phyloP scores from a whole-genome alignment of 2,888 invertebrate genomes.

The Andrena marginata region DNA sequence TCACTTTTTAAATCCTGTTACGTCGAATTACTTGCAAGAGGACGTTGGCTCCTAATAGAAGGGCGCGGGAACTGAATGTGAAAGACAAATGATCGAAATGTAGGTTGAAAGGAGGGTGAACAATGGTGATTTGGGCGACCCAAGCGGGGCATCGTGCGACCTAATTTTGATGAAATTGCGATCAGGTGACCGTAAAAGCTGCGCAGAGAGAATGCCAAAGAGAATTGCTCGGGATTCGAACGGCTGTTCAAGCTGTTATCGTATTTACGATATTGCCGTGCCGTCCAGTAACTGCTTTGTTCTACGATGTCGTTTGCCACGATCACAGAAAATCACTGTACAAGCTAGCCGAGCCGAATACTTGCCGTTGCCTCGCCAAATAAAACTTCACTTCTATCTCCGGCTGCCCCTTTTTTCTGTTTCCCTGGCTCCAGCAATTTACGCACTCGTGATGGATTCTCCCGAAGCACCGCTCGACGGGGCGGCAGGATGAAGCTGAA shows the following conservation, averaged over 20 bases:
- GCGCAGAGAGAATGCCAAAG: conserved; percentile 59
- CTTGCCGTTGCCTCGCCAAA: neutral
- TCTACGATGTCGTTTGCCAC: conserved; percentile 57
- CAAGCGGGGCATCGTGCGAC: conserved; percentile 49
- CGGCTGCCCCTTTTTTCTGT: neutral
- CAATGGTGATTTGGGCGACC: conserved; percentile 24
- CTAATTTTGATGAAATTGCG: conserved; percentile 73
- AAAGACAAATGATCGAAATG: conserved; percentile 7
- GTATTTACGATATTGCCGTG: conserved; percentile 74
- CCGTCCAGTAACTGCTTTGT: conserved; percentile 64
- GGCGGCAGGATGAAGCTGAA: neutral
- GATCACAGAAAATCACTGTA: conserved; percentile 53
- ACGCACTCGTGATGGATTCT: neutral
- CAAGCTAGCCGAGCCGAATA: conserved; percentile 30
- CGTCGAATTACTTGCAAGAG: neutral
- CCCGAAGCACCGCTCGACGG: no score
- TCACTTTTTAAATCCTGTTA: neutral
- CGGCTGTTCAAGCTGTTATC: conserved; percentile 68
- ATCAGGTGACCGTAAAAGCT: conserved; percentile 71
- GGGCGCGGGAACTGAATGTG: neutral
- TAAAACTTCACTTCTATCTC: conserved; percentile 52
- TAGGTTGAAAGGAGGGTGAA: conserved; percentile 24
- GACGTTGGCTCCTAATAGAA: neutral
- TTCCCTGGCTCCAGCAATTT: neutral
- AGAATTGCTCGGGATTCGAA: conserved; percentile 67